phyloP scores from a whole-genome alignment of 1,140 invertebrate genomes.

The Trichonephila clavipes region DNA sequence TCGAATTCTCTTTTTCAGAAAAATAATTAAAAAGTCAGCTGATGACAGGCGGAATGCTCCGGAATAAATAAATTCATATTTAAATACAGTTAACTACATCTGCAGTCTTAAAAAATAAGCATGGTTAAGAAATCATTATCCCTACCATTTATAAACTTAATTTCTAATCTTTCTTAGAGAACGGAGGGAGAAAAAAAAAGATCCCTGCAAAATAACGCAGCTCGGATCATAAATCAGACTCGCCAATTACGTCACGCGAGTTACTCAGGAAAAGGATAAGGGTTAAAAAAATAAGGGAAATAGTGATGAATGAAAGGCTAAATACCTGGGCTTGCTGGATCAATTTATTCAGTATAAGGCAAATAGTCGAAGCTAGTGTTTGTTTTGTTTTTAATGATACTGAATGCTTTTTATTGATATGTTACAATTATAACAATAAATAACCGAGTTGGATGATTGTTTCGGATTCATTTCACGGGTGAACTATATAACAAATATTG shows the following conservation, averaged over 20 bases:
- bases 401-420: not conserved
- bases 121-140: not conserved
- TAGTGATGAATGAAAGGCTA: not conserved
- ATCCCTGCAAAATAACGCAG: not conserved
- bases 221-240: not conserved
- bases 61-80: conserved; percentile 8
- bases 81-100: not conserved
- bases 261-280: not conserved
- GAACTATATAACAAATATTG: too few species aligned
- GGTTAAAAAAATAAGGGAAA: not conserved
- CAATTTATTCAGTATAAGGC: conserved; percentile 1
- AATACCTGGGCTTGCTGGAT: not conserved
- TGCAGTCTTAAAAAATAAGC: not conserved
- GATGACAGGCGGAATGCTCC: not conserved
- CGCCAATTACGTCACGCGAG: not conserved
- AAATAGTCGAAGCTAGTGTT: not conserved
- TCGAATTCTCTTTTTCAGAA: not conserved
- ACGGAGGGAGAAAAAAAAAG: not conserved
- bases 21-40: not conserved
- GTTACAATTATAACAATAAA: not conserved
- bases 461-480: too few species aligned
- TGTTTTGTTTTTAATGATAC: too few species aligned
- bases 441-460: not conserved
- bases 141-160: not conserved
- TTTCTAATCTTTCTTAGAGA: not conserved